Evolutionary conservation across 1,140 invertebrate species (phyloP).

Genomic region (Dinoponera quadriceps): DNA sequence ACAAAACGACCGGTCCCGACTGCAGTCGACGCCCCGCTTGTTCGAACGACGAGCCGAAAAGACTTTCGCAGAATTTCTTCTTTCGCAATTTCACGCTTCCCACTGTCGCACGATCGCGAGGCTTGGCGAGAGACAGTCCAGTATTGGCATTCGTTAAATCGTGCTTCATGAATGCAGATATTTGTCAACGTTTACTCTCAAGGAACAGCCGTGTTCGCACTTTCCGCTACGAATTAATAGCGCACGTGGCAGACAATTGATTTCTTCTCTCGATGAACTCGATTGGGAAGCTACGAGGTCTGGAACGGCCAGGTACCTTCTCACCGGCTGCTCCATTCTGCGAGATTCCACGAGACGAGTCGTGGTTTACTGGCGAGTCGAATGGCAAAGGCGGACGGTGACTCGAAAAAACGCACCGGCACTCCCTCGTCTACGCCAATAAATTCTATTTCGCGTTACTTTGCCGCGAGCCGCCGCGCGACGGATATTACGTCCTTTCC

Average conservation of each 20-base stretch:
- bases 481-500: conserved; percentile 39
- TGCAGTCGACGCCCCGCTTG: background rate
- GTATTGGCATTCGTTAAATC: no score
- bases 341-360: conserved; percentile 67
- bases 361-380: conserved; percentile 80
- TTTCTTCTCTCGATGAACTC: background rate
- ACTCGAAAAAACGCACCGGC: conserved; percentile 69
- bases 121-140: no score
- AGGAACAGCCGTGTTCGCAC: background rate
- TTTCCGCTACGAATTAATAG: background rate
- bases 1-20: background rate
- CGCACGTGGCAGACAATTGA: background rate
- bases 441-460: conserved; percentile 69
- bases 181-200: no score
- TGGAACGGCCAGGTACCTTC: background rate
- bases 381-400: conserved; percentile 76
- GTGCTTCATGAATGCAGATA: no score
- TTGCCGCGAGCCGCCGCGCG: conserved; percentile 65
- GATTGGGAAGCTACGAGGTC: no score
- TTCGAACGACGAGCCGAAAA: background rate
- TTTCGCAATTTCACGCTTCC: no score
- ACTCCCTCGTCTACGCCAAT: conserved; percentile 63
- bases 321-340: conserved; percentile 29
- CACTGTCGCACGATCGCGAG: no score
- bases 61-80: no score